Base-by-base conservation (phyloP, 2,888 invertebrate species). In the Drosophila seclusa region DNA sequence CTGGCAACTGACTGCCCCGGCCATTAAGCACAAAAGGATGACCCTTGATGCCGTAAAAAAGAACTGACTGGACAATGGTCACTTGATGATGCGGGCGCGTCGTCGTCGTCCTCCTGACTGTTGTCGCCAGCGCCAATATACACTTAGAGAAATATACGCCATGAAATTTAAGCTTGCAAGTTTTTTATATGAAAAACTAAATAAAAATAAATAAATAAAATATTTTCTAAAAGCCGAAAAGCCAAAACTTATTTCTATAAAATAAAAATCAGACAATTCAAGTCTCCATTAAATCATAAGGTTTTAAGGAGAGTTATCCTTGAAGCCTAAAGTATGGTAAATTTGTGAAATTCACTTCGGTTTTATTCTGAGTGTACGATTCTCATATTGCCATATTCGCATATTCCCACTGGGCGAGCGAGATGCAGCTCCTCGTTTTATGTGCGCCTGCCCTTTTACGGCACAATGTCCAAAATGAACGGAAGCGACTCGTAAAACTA, bases 401-500 rank as follows among this genome's bases (percentile, higher is more conserved):
- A 75, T 50, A 66, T 80, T 52, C 68, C 64, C 70, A 69, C 3
- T 74, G 74, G 59, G 57, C 40, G 48, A 38, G 13, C 24, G 36
- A 54, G 68, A 53, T 60, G 67, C 70, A 78, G 70, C 62, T 74
- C 38, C 55, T 52, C 62, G 61, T 73, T 80, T 78, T 82, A 76
- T 81, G 52, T 71, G 68, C 73, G 80, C 61, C 52, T 67, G 84
- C 68, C 76, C 80, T 88, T 85, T 85, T 88, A 85, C 85, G 85
- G 79, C 84, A 81, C 75, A 87, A 77, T 70, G 83, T 73, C 75
- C 75, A 77, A 83, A 75, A 80, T 80, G 90, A 84, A 91, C 92
- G 91, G 91, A 92, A 91, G 85, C 90, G 84, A 85, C 88, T 91
- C 91, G 90, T 91, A 91, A 91, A 91, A 92, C 91, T 91, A 92